Evolutionary conservation across 2,888 invertebrate genomes (phyloP).

Genomic region (Meandrusa payeni): DNA sequence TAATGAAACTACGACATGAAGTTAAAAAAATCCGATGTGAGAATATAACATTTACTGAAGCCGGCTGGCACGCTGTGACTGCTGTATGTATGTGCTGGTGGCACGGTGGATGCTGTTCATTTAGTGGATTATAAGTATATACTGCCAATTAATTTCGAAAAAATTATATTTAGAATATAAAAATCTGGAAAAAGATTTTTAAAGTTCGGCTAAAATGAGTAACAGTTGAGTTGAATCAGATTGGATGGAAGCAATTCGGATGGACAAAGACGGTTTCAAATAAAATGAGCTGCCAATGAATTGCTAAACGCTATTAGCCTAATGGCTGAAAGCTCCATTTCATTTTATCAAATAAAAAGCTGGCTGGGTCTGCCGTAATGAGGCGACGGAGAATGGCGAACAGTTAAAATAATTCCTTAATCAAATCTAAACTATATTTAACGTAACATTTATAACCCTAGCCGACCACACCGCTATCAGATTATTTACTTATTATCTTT

Average conservation of each 20-base stretch:
- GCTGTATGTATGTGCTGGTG: no score
- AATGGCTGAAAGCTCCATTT: slow-evolving; percentile 17
- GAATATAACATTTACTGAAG: no score
- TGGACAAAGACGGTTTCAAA: slow-evolving; percentile 11
- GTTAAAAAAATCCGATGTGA: no score
- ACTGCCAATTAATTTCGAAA: no score
- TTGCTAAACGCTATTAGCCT: slow-evolving; percentile 17
- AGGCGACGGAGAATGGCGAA: background rate
- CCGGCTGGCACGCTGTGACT: no score
- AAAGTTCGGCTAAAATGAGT: slow-evolving; percentile 1
- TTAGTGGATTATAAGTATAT: no score
- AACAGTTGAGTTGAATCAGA: slow-evolving; percentile 1
- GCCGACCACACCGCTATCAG: no score
- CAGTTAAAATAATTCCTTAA: slow-evolving; percentile 1
- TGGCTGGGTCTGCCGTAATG: background rate
- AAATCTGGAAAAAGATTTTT: background rate
- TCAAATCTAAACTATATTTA: background rate
- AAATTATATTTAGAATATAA: no score
- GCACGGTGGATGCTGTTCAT: no score
- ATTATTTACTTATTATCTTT: no score
- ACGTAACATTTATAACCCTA: no score
- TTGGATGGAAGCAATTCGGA: slow-evolving; percentile 1
- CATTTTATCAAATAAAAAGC: slow-evolving; percentile 13
- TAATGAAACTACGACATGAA: no score
- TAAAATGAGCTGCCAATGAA: slow-evolving; percentile 20